phyloP scores from a whole-genome alignment of 1,140 invertebrate genomes.

The Eupristina koningsbergeri region DNA sequence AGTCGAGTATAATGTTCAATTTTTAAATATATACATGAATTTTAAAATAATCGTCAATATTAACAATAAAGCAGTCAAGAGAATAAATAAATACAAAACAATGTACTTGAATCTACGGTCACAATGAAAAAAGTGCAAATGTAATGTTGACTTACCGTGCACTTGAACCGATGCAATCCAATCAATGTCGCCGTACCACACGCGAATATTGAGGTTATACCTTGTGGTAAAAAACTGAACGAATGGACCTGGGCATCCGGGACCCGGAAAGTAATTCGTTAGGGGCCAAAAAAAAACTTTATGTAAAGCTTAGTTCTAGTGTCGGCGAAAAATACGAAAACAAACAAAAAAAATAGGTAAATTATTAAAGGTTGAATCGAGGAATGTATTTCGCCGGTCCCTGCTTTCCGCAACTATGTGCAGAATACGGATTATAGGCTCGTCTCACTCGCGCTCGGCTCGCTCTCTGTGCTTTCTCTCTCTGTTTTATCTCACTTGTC shows the following conservation, averaged over 20 bases:
- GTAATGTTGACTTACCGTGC: background rate
- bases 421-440: background rate
- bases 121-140: background rate
- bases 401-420: background rate
- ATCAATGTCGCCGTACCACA: background rate
- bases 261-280: background rate
- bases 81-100: background rate
- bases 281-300: too few species aligned
- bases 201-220: slow-evolving; percentile 14
- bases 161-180: background rate
- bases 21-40: too few species aligned
- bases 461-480: background rate
- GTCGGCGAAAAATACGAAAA: background rate
- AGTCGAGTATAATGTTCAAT: too few species aligned
- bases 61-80: background rate
- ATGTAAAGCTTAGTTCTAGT: background rate
- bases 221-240: background rate
- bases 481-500: background rate
- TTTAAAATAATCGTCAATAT: background rate
- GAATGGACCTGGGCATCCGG: background rate
- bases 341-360: background rate
- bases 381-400: background rate
- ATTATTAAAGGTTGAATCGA: background rate
- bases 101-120: background rate
- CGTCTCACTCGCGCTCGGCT: background rate